These are phyloP conservation scores for Ceyx erithaca DNA, from an alignment of 2,797 vertebrate genomes.

Conservation along the genomic window DNA sequence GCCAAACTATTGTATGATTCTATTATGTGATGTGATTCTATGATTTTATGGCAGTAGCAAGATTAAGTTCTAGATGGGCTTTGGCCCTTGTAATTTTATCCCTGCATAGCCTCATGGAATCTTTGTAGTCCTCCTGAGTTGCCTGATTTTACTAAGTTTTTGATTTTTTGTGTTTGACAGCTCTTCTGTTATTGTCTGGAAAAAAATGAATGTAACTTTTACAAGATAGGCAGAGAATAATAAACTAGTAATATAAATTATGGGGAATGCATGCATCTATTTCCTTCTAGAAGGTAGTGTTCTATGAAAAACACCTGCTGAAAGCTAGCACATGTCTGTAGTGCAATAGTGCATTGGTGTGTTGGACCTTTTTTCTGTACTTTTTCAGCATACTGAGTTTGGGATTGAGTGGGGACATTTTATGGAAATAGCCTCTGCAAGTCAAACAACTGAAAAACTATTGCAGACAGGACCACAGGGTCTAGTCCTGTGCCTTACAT, in stretches of 20 bases:
- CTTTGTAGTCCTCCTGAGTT: not conserved
- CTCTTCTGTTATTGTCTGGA: not conserved
- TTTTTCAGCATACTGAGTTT: not conserved
- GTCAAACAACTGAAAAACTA: not conserved
- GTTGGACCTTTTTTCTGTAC: not conserved
- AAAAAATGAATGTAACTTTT: not conserved
- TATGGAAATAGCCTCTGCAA: not conserved
- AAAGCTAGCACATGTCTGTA: not conserved
- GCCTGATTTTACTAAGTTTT: not conserved
- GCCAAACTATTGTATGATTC: too few relatives aligned
- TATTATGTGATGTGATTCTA: too few relatives aligned
- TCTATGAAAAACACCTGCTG: not conserved
- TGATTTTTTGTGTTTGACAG: not conserved
- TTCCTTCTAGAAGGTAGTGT: not conserved
- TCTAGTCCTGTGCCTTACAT: rapidly evolving
- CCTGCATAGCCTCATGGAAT: not conserved
- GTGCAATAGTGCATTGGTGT: not conserved
- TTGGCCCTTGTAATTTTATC: not conserved
- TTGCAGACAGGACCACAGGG: not conserved
- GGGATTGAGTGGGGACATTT: not conserved
- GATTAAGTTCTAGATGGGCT: not conserved
- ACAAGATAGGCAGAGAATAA: not conserved
- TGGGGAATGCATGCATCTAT: not conserved
- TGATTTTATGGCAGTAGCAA: not conserved
- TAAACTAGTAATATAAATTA: not conserved